Base-by-base conservation (phyloP, 2,888 invertebrate species). In the Rhorus exstirpatorius region DNA sequence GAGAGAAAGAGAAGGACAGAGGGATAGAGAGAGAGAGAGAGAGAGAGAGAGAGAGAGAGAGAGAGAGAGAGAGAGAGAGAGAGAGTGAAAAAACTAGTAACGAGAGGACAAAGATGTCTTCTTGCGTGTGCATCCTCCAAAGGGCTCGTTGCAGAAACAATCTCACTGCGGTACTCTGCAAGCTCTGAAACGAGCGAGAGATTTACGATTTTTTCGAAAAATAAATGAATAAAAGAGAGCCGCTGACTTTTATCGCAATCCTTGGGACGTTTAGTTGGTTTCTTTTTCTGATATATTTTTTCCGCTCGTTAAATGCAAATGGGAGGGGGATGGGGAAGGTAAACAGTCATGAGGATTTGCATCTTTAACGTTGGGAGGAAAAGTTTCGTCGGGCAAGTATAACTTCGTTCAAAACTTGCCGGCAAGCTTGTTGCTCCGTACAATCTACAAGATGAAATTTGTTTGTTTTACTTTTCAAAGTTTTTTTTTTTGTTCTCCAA, bases 171-270 rank as follows among this genome's bases (percentile, higher is more conserved):
- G 51, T 63, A 44, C 49, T 72, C 21, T 60, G 0, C 14, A 31
- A 38, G 35, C 60, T 60, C 21, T 60, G 26, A 19, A 3, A 31
- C 46, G 17, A 12, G 21, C 44, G 31, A 65, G 31, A 44, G 35
- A 67, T 76, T 76, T 67, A 67, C 58, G 55, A 76, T 67, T 68
- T 67, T 55, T 71, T 58, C 24, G 26, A 14, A 53, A 63, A 12
- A 26, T 14, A n/a, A n/a, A 65, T 35, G 19, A 67, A 67, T 14
- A 41, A 8, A 49, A 14, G 6, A 46, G 17, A 38, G 8, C 55
- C 41, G 0, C 38, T 31, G n/a, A 31, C 31, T 75, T 74, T 75
- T 53, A 65, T 58, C n/a, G 26, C 61, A 8, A 74, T 63, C 53
- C 63, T 72, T 35, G 46, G 21, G 14, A 51, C 14, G 17, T 51